Base-by-base conservation (phyloP, 2,888 invertebrate genomes). In the Sinohyriopsis cumingii region DNA sequence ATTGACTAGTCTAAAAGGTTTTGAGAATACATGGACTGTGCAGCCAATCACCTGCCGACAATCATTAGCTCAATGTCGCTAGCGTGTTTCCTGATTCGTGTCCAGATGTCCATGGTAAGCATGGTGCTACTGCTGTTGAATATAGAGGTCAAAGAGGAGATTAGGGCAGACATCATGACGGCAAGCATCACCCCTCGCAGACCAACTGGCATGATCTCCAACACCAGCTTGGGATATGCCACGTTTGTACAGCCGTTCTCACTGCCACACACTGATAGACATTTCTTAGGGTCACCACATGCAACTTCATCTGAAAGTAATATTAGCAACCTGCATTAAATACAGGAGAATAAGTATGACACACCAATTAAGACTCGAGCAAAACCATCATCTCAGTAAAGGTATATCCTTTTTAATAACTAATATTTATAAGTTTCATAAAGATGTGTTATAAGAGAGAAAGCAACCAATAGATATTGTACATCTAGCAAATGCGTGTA, bases 91-190 rank as follows among this genome's bases (percentile, higher is more conserved):
- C 91, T 77, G 57, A 91, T 82, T 57, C 90, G 75, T 59, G 85
- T 82, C 91, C 91, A 92, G 59, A 91, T 90, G 76, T 92, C 91
- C 79, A 91, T 91, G 24, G 91, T 91, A 82, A 91, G 91, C 64
- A 91, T 89, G 55, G 91, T 91, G 68, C 90, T 90, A 74, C 90
- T 88, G 73, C 89, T 89, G 87, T 91, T 91, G 86, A 91, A 91
- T 68, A 91, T 91, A 62, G 91, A 91, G 19, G 91, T 91, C 64
- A 92, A 80, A 5, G 91, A 91, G 55, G 91, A 91, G 87, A 92
- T 91, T 18, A 91, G 85, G 25, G 91, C 91, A 0, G 91, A 91
- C 86, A 92, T 86, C 91, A 92, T 92, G 18, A 91, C 91, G 4
- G 91, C 90, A 79, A 92, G 76, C 91, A 92, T 92, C 60, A 92